Conservation (phyloP, 2,113 vertebrate species). For the Nycticebus coucang region DNA sequence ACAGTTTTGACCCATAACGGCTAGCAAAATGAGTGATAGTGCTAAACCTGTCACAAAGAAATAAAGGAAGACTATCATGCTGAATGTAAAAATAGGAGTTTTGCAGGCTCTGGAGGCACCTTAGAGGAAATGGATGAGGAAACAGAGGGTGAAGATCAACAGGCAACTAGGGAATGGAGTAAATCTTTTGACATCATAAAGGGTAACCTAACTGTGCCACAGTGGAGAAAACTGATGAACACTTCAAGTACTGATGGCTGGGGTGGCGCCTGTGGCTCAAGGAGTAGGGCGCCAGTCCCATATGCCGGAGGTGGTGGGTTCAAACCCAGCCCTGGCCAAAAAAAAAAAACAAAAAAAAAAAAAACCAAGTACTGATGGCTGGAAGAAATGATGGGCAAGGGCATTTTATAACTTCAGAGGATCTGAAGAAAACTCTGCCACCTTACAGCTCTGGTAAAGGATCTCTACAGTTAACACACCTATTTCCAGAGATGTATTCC, state of each 20-base stretch:
- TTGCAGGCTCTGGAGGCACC: background rate
- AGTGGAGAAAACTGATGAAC: background rate
- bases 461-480: background rate
- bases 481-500: background rate
- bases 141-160: background rate
- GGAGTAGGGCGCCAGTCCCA: too few relatives aligned
- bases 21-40: conserved; percentile 2
- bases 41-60: conserved; percentile 9
- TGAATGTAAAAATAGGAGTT: conserved; percentile 2
- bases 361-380: background rate
- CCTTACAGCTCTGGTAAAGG: background rate
- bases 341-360: too few relatives aligned
- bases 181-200: background rate
- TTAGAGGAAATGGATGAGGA: background rate
- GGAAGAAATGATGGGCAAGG: background rate
- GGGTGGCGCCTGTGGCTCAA: too few relatives aligned
- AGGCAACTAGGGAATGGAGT: background rate
- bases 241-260: background rate
- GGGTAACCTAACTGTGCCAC: background rate
- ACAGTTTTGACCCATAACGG: background rate
- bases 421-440: conserved; percentile 14
- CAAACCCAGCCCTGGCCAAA: too few relatives aligned
- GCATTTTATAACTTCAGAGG: background rate
- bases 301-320: too few relatives aligned
- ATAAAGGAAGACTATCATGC: background rate